Base-by-base conservation (phyloP, 2,797 vertebrate genomes). In the Sebastes oblongus region DNA sequence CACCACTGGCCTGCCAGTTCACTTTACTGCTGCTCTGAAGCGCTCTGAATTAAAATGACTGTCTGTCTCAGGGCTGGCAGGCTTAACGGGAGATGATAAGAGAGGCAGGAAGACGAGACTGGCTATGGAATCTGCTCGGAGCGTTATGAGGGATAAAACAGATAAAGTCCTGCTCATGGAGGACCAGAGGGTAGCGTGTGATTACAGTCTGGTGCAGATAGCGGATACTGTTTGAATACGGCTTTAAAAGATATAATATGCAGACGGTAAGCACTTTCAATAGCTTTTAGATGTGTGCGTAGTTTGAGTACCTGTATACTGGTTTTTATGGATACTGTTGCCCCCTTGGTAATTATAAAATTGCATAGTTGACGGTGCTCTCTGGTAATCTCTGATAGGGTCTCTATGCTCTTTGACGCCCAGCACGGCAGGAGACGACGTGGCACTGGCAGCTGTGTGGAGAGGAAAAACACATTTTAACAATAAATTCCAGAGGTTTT, bases 271-370 rank as follows among this genome's bases (percentile, higher is more conserved):
- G 24, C 24, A 25, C 34, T 36, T 58, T 29, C 50, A 25, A 42
- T 7, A 46, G 46, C 54, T 76, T 58, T 72, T 54, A 75, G 25
- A 75, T 80, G 80, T 80, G 74, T 70, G 54, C 11, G 11, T 12
- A 22, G 79, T 50, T 2, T 56, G 90, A 94, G 59, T 97, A 99
- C 98, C 97, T 95, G 96, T 96, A 90, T 97, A 97, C 75, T 97
- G 96, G 85, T 97, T 97, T 96, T 98, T 98, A 78, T 97, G 97
- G 59, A 95, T 86, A 85, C 94, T 95, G 94, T 94, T 92, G 83
- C 99, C 98, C 61, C 97, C 97, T 93, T 98, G 97, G 96, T 95
- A 97, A 89, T 96, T 98, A 93, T 98, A 98, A 96, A 98, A 98
- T 96, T 98, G 98, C 98, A 98, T 96, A 97, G 98, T 95, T 87